Evolutionary conservation across 2,888 invertebrate species (phyloP).

Genomic region (Hedya salicella): DNA sequence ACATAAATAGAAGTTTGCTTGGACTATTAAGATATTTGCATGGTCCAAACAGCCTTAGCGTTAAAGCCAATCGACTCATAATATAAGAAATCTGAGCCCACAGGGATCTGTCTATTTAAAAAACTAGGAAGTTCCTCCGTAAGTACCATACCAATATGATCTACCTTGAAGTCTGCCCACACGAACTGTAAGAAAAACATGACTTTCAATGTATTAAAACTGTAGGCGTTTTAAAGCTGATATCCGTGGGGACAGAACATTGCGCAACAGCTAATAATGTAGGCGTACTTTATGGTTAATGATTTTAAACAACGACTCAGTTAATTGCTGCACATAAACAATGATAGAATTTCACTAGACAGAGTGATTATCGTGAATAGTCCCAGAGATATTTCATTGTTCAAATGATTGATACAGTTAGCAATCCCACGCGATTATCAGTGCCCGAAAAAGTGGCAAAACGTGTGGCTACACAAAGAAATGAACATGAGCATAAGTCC

Average conservation of each 20-base stretch:
- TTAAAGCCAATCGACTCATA: background rate
- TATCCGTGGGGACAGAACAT: background rate
- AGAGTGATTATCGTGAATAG: conserved; percentile 3
- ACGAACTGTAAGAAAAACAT: conserved; percentile 12
- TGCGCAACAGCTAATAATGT: conserved; percentile 1
- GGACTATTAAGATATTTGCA: background rate
- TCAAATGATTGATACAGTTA: background rate
- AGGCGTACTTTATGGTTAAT: conserved; percentile 18
- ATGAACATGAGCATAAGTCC: background rate
- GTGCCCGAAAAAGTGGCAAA: conserved; percentile 1
- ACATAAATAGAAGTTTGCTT: conserved; percentile 8
- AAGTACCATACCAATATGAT: background rate
- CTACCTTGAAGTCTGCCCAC: conserved; percentile 22
- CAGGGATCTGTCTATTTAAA: background rate
- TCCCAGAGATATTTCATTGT: conserved; percentile 9
- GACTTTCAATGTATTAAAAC: conserved; percentile 15
- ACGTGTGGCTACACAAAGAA: background rate
- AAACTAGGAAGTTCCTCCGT: background rate
- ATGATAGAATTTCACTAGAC: conserved; percentile 25
- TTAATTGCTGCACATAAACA: conserved; percentile 12
- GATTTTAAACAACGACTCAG: conserved; percentile 2
- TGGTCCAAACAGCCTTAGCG: background rate
- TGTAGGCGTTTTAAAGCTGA: background rate
- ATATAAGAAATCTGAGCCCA: background rate
- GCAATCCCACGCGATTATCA: conserved; percentile 9